Conservation (phyloP, 2,113 vertebrate genomes). For the Paradoxurus hermaphroditus region DNA sequence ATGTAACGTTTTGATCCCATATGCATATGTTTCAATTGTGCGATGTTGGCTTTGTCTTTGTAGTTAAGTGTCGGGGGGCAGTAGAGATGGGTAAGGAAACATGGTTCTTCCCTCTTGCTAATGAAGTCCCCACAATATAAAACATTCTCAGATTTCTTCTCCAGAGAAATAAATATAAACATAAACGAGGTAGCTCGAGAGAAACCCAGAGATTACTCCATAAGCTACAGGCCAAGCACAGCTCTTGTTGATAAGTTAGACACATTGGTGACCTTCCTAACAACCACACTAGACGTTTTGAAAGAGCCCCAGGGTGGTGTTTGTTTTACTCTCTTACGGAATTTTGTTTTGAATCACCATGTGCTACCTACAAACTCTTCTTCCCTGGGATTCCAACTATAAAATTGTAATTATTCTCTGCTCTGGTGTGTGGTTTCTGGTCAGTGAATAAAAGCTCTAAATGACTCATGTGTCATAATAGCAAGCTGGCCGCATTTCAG, state of each 20-base stretch:
- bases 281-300: neutral
- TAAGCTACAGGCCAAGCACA: neutral
- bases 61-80: neutral
- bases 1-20: neutral
- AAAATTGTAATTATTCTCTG: constrained; percentile 8
- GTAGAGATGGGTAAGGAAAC: neutral
- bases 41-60: neutral
- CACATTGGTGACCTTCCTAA: neutral
- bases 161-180: constrained; percentile 12
- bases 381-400: neutral
- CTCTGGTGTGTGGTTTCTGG: neutral
- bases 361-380: neutral
- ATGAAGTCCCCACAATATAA: neutral
- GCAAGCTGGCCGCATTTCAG: neutral
- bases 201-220: neutral
- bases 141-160: neutral
- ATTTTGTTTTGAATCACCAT: constrained; percentile 1
- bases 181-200: neutral
- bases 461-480: neutral
- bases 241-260: neutral
- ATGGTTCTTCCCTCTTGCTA: neutral
- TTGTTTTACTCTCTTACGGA: neutral
- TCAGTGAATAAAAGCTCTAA: neutral
- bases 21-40: neutral
- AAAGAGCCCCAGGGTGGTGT: neutral